Evolutionary conservation across 2,113 vertebrate genomes (phyloP).

Genomic region (Corvus hawaiiensis): DNA sequence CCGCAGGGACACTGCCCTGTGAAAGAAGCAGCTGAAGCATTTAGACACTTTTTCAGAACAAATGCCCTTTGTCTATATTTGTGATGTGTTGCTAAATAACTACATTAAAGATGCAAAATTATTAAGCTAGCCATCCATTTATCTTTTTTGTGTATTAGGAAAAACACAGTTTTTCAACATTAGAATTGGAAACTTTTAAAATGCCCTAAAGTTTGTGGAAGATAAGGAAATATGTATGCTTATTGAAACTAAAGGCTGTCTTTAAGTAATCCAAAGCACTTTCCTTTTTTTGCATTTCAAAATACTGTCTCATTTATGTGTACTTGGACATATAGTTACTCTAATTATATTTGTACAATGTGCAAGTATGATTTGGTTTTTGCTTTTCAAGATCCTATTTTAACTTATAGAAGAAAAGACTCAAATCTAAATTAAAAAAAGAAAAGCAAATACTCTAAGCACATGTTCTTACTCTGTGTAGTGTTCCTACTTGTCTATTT

Average conservation of each 20-base stretch:
- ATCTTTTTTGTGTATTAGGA: neutral
- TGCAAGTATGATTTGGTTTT: neutral
- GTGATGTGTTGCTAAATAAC: neutral
- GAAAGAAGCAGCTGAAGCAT: neutral
- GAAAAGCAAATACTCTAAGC: neutral
- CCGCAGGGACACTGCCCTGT: neutral
- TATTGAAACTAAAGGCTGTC: neutral
- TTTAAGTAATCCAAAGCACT: neutral
- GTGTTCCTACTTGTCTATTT: neutral
- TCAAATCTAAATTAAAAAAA: neutral
- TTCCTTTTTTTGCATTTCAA: neutral
- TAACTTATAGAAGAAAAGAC: neutral
- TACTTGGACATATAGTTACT: neutral
- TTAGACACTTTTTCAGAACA: neutral
- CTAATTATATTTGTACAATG: neutral
- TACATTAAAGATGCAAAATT: neutral
- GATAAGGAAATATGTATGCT: neutral
- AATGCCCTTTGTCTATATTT: neutral
- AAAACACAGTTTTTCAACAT: neutral
- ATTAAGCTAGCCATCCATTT: neutral
- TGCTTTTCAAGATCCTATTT: neutral
- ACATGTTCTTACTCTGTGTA: neutral
- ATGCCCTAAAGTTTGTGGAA: neutral
- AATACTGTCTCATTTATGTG: neutral
- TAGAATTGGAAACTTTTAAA: neutral